Evolutionary conservation across 2,113 vertebrate genomes (phyloP), one percentile per base, ranked within the genome.

Genomic region (Chaetodon auriga): DNA sequence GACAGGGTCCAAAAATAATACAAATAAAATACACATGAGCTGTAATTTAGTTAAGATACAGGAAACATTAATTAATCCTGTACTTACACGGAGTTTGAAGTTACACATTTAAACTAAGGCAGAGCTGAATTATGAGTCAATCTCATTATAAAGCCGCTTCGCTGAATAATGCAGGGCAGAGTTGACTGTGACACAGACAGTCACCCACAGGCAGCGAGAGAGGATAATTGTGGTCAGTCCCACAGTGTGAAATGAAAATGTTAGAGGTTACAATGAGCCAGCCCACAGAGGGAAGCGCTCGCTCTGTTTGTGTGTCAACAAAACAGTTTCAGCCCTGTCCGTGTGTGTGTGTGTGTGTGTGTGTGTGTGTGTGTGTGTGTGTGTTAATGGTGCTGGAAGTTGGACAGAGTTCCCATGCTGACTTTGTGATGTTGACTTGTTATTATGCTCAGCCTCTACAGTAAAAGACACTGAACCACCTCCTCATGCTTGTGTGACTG

Each of bases 91-190:
- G 41, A 25, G 8, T 62, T 41, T 46, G 10, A 74, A 71, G 70
- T 38, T 36, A 13, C 30, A 65, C 38, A 57, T 53, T 81, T 48
- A 75, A 73, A 55, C 9, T 11, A 18, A 64, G 16, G 10, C 13
- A 62, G 21, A 65, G 36, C 3, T 5, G 5, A 74, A 70, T 78
- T 21, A 62, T 35, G n/a, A 69, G 41, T 43, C 23, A 68, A 12
- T 41, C 14, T 85, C 73, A 78, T 78, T 73, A 80, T 71, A 14
- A 43, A 25, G 25, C 41, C 23, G 30, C 73, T 0, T 68, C 41
- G 41, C 23, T 70, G 38, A 60, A 78, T 74, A 83, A 81, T 72
- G 5, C 30, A 30, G 30, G 55, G 23, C 7, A 38, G 19, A 30
- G 48, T 51, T 66, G 23, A 78, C 21, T 76, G 3, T 43, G 68